Evolutionary conservation across 2,888 invertebrate species (phyloP).

Genomic region (Chloromyia formosa): DNA sequence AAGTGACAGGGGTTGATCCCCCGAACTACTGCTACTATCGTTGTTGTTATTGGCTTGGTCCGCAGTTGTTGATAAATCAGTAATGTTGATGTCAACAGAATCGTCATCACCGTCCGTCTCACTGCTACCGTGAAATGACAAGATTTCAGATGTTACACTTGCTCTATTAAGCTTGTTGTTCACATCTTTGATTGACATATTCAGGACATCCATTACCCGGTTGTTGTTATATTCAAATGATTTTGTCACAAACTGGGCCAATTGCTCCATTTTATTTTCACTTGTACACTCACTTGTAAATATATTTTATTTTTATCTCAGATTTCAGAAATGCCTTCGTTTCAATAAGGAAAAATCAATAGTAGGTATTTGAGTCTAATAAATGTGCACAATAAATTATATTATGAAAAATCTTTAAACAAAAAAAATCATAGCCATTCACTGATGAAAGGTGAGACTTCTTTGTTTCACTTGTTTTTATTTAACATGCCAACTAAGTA

Average conservation of each 20-base stretch:
- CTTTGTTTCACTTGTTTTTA: too few relatives aligned
- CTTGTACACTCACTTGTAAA: too few relatives aligned
- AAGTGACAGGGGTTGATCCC: conserved; percentile 55
- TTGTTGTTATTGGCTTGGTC: conserved; percentile 54
- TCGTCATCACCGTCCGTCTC: conserved; percentile 61
- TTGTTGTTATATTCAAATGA: conserved; percentile 74
- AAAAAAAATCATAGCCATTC: too few relatives aligned
- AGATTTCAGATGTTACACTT: conserved; percentile 50
- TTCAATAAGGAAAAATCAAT: too few relatives aligned
- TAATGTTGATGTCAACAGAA: conserved; percentile 63
- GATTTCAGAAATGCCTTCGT: too few relatives aligned
- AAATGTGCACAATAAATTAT: neutral
- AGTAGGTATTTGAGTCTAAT: neutral
- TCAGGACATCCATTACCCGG: conserved; percentile 59
- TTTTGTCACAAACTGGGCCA: conserved; percentile 90
- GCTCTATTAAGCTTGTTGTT: conserved; percentile 52
- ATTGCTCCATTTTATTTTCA: conserved; percentile 78
- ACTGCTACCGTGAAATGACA: conserved; percentile 51
- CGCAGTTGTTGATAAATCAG: conserved; percentile 60
- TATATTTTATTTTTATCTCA: too few relatives aligned
- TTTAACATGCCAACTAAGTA: too few relatives aligned
- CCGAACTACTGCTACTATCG: conserved; percentile 52
- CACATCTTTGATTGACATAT: conserved; percentile 58
- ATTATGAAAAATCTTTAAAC: too few relatives aligned
- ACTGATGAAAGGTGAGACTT: too few relatives aligned